phyloP scores from a whole-genome alignment of 2,113 vertebrate species.

The Onychostoma macrolepis region DNA sequence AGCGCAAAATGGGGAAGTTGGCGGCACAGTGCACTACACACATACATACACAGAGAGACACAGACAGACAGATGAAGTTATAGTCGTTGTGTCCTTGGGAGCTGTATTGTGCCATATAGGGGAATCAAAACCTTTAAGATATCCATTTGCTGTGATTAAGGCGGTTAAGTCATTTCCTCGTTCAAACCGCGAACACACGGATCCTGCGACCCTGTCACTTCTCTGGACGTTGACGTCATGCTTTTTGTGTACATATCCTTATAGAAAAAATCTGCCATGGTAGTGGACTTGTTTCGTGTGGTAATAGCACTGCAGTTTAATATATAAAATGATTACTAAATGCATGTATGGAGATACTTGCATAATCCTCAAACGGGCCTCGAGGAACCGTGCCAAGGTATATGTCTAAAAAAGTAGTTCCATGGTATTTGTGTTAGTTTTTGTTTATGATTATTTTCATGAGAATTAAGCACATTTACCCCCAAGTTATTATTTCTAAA shows the following conservation, averaged over 20 bases:
- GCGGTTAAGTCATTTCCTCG: neutral
- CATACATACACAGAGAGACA: neutral
- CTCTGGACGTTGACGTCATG: constrained; percentile 18
- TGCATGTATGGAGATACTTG: neutral
- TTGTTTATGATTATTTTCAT: neutral
- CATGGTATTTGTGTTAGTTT: neutral
- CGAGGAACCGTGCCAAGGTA: neutral
- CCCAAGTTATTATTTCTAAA: neutral
- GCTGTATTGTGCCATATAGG: neutral
- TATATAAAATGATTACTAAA: neutral
- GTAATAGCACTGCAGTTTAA: neutral
- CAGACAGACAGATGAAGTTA: neutral
- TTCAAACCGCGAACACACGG: neutral
- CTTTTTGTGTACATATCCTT: neutral
- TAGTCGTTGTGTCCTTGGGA: neutral
- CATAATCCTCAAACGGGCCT: neutral
- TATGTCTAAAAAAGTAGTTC: too few species aligned
- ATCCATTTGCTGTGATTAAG: neutral
- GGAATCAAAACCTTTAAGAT: neutral
- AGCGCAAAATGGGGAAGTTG: constrained; percentile 41
- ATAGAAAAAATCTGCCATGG: neutral
- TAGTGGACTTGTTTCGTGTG: neutral
- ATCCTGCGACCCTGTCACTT: neutral
- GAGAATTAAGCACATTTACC: neutral
- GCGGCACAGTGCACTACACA: neutral